Evolutionary conservation across 1,140 invertebrate species (phyloP).

Genomic region (Hermatobates lingyangjiaoensis): DNA sequence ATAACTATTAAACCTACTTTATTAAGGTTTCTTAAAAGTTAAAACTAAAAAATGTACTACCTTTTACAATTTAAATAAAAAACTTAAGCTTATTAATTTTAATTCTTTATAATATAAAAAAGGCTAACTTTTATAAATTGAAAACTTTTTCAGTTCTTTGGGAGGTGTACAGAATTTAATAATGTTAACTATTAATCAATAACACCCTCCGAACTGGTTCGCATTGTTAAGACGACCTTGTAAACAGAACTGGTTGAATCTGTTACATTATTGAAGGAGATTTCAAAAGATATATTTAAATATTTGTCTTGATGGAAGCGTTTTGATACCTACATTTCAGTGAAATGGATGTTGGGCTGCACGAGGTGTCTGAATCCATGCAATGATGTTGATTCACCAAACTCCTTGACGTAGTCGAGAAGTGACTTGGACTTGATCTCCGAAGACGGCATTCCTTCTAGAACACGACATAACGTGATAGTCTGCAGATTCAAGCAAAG

Average conservation of each 20-base stretch:
- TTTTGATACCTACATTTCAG: slow-evolving; percentile 10
- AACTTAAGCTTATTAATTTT: too few species aligned
- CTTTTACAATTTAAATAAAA: too few species aligned
- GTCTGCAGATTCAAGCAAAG: too few species aligned
- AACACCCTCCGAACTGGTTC: background rate
- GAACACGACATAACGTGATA: too few species aligned
- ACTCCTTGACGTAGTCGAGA: slow-evolving; percentile 12
- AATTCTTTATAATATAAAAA: too few species aligned
- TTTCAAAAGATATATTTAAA: background rate
- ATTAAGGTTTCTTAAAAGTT: too few species aligned
- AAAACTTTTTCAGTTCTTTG: too few species aligned
- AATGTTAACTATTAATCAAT: background rate
- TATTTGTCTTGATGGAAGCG: background rate
- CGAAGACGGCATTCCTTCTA: too few species aligned
- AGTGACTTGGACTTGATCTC: too few species aligned
- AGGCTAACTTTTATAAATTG: too few species aligned
- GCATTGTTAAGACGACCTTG: background rate
- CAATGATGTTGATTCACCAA: slow-evolving; percentile 10
- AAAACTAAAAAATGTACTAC: too few species aligned
- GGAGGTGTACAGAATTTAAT: slow-evolving; percentile 1
- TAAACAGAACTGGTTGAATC: background rate
- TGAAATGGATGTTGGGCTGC: slow-evolving; percentile 5
- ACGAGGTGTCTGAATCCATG: slow-evolving; percentile 12
- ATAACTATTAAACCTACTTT: too few species aligned
- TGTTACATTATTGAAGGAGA: background rate